phyloP scores from a whole-genome alignment of 2,113 vertebrate species.

The Xenotilapia longispinis region DNA sequence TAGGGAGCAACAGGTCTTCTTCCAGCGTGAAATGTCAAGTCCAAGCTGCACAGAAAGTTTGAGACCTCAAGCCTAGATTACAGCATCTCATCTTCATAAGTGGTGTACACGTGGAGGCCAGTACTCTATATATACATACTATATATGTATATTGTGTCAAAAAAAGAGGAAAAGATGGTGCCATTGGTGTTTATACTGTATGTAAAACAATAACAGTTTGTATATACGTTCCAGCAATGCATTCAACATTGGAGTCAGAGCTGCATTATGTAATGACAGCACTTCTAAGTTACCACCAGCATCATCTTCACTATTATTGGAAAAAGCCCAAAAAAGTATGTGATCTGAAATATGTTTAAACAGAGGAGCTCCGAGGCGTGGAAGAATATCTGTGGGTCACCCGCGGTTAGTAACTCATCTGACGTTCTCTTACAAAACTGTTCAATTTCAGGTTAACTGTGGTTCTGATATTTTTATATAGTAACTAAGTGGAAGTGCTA shows the following conservation, averaged over 20 bases:
- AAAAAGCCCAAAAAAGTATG: background rate
- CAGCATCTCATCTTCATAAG: background rate
- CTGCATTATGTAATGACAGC: background rate
- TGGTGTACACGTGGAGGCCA: background rate
- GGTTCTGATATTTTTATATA: background rate
- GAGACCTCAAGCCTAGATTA: background rate
- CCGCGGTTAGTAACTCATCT: rapidly evolving
- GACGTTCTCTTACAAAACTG: background rate
- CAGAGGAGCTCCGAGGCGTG: background rate
- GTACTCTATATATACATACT: rapidly evolving
- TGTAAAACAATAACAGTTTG: background rate
- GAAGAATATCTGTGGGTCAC: background rate
- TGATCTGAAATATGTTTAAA: background rate
- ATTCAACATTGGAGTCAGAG: background rate
- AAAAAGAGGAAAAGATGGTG: background rate
- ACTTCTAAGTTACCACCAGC: background rate
- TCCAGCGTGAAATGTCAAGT: background rate
- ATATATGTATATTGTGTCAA: background rate
- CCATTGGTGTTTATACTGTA: background rate
- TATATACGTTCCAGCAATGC: background rate
- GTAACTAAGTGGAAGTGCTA: rapidly evolving
- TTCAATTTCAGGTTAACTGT: background rate
- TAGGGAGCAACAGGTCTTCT: background rate
- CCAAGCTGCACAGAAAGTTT: background rate
- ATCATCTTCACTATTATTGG: background rate